A percentile compares a stretch with the other conserved stretches of the same genome.
Evolutionary conservation across 2,888 invertebrate species (phyloP).

Genomic region (Xestia c-nigrum): DNA sequence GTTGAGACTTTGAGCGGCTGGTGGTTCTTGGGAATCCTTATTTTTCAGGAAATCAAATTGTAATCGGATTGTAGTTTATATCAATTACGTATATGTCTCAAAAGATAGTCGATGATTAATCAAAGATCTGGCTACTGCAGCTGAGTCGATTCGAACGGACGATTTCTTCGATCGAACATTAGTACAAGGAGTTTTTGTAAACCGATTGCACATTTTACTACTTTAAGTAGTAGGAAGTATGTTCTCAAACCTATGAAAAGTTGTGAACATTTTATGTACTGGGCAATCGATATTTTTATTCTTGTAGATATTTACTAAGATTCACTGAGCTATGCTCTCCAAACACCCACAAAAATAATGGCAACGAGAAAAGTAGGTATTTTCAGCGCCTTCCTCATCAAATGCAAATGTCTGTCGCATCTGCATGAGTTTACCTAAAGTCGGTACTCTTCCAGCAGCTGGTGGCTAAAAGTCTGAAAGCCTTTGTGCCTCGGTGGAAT

Average conservation of each 20-base stretch:
- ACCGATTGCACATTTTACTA: background rate
- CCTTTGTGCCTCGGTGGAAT: conserved; percentile 79
- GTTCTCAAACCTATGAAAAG: background rate
- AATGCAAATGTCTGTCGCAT: conserved; percentile 48
- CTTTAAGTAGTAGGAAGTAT: background rate
- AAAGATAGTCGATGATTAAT: background rate
- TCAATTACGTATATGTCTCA: background rate
- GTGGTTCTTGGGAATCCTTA: background rate
- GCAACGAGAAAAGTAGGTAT: background rate
- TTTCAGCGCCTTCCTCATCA: background rate
- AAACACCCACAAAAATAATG: background rate
- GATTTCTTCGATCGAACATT: background rate
- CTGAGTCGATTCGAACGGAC: background rate
- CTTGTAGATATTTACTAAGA: background rate
- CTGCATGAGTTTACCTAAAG: conserved; percentile 63
- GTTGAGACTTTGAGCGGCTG: conserved; percentile 20
- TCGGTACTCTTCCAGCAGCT: conserved; percentile 72
- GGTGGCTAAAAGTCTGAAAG: conserved; percentile 83
- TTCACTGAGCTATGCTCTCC: background rate
- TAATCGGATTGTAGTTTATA: background rate
- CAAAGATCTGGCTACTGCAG: background rate
- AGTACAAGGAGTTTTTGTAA: background rate
- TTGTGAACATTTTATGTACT: background rate
- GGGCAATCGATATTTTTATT: background rate
- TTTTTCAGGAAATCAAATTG: background rate